Base-by-base conservation (phyloP, 2,888 invertebrate species). In the Heliothis peltigera region DNA sequence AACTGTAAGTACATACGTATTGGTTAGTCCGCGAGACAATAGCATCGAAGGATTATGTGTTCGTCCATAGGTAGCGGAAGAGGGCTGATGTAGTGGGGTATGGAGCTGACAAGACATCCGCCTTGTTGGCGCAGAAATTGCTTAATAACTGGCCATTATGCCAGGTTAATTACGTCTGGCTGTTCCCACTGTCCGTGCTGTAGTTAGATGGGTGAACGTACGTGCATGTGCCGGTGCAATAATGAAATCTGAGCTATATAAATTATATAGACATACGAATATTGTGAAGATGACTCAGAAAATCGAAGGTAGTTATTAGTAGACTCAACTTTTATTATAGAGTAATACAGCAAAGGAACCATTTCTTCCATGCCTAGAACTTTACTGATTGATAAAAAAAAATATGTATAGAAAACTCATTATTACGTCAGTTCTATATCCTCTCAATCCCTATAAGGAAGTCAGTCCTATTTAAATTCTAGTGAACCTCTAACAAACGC, bases 111-210 rank as follows among this genome's bases (percentile, higher is more conserved):
- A 86, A 89, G 86, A 87, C 84, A 80, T 80, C 87, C 82, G 87
- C 84, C 89, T 87, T 89, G 87, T 89, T 88, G 77, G 78, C 79
- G 79, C 87, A 85, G 87, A 75, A 90, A 92, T 91, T 91, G 91
- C 91, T 91, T 92, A 92, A 93, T 94, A 91, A 91, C 92, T 85
- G 83, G 74, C 87, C 84, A 91, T 93, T 92, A 92, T 90, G 83
- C 85, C 86, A 87, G 81, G 88, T 88, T 92, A 93, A 94, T 93
- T 92, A 92, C 87, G 80, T 84, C 80, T 80, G 79, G 74, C 80
- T 63, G 71, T 75, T 77, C 70, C 70, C 75, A 78, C 70, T 80
- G 54, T 48, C 59, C 64, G 73, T 46, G 32, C 58, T 63, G 66
- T 52, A 46, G 32, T 53, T 46, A 44, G 63, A 54, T 65, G 39